Evolutionary conservation across 2,113 vertebrate genomes (phyloP), one percentile per base, ranked within the genome.

Genomic region (Delphinus delphis): DNA sequence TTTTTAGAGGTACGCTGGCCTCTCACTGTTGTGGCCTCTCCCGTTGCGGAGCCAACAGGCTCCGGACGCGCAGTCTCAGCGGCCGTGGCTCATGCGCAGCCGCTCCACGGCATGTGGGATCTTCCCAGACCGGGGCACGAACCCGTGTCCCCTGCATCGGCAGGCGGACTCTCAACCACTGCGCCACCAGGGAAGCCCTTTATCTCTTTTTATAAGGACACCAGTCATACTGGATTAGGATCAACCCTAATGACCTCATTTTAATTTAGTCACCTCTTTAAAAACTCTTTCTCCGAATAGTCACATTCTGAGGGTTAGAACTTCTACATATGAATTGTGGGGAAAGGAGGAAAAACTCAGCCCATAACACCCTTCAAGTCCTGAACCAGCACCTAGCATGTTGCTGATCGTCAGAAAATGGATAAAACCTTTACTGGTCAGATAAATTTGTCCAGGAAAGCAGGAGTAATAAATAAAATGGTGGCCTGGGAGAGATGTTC

Each of bases 361-460:
- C 83, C 50, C 53, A 21, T 73, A n/a, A 55, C n/a, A 81, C 20
- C 23, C 17, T 71, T 26, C 50, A 53, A n/a, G 2, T 62, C 10
- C 47, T 77, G 20, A 65, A 44, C 20, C 31, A 82, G 47, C 23
- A 50, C 33, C 9, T 82, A 36, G 23, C 36, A 60, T 73, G 38
- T 36, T 86, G 33, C 41, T 47, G 12, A 90, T 26, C 10, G 33
- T 76, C 23, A 67, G 13, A 20, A 65, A 89, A 41, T 60, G n/a
- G 82, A 60, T 23, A 53, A 77, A 83, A 65, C 28, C 3, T 62
- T 73, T 82, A 36, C 11, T 73, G 38, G 28, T 38, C 67, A 90
- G 58, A 67, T 38, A 83, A 38, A 9, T 73, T 82, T 95, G 23
- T 79, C 58, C 68, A 83, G 55, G 91, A 95, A 97, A 50, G 14